A percentile compares a stretch with the other conserved stretches of the same genome.
Conservation (phyloP, 2,797 vertebrate species). For the Coendou prehensilis region DNA sequence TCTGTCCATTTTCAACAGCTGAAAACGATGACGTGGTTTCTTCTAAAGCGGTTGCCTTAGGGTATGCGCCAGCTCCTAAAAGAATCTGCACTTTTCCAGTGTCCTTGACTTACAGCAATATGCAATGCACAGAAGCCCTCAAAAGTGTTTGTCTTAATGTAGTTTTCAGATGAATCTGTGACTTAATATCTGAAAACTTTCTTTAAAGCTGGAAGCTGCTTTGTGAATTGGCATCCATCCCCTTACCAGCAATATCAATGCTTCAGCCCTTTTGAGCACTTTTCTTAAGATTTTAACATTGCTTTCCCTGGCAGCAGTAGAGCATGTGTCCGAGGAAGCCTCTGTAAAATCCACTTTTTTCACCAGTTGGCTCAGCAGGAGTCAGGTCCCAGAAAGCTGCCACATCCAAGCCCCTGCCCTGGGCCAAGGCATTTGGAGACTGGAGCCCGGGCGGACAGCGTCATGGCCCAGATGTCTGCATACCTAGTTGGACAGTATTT, state of each 20-base stretch:
- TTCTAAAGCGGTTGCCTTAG: conserved; percentile 92
- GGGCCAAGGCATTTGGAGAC: neutral
- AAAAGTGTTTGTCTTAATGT: conserved; percentile 92
- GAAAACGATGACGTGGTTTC: conserved; percentile 93
- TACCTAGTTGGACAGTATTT: neutral
- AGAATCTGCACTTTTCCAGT: conserved; percentile 89
- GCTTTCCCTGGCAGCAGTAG: conserved; percentile 92
- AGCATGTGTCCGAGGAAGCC: conserved; percentile 94
- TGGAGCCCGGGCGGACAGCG: neutral
- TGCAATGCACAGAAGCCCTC: conserved; percentile 93
- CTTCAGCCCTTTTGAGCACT: conserved; percentile 92
- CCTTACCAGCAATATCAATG: conserved; percentile 93
- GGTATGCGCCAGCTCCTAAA: conserved; percentile 90
- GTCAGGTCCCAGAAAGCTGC: neutral
- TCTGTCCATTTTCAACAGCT: conserved; percentile 91
- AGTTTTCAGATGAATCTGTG: conserved; percentile 86
- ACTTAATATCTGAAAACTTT: conserved; percentile 92
- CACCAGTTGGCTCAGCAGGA: neutral
- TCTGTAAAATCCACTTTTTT: conserved; percentile 94
- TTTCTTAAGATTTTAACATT: conserved; percentile 88
- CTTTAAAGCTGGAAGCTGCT: conserved; percentile 91
- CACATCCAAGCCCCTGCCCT: neutral
- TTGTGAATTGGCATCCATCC: conserved; percentile 96
- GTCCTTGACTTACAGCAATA: conserved; percentile 92
- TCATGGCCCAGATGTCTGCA: neutral